Conservation (phyloP, 2,888 invertebrate species). For the Linyphia triangularis region DNA sequence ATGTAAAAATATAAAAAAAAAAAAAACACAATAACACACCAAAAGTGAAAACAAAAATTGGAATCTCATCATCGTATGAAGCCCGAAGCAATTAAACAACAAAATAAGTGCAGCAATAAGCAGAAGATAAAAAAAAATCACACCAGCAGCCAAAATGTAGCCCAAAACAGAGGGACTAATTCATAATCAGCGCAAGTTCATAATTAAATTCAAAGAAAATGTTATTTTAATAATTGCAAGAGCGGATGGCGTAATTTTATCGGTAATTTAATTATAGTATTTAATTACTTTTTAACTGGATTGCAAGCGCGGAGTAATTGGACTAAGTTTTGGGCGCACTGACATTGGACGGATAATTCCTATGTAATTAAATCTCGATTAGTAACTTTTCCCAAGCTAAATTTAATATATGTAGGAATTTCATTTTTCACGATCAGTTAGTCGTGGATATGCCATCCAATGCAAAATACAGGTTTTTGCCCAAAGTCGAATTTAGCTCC, state of each 20-base stretch:
- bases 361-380: constrained; percentile 75
- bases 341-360: constrained; percentile 75
- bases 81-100: constrained; percentile 74
- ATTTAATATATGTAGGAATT: constrained; percentile 76
- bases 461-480: constrained; percentile 74
- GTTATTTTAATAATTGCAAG: constrained; percentile 75
- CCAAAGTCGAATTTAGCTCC: constrained; percentile 47
- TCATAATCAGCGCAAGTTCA: constrained; percentile 75
- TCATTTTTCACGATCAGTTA: constrained; percentile 74
- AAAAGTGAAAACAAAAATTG: constrained; percentile 72
- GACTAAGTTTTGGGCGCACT: constrained; percentile 74
- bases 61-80: constrained; percentile 71
- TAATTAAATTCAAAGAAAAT: constrained; percentile 76
- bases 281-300: constrained; percentile 76
- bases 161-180: constrained; percentile 75
- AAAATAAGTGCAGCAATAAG: constrained; percentile 73
- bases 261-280: constrained; percentile 76
- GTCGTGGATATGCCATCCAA: constrained; percentile 61
- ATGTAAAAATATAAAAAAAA: constrained; percentile 53
- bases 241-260: constrained; percentile 75
- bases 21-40: constrained; percentile 67
- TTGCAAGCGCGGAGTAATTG: constrained; percentile 74
- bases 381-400: constrained; percentile 75
- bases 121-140: constrained; percentile 54
- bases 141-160: constrained; percentile 73